Percentiles rank a stretch among this genome's conserved stretches.
Conservation (phyloP, 2,113 vertebrate genomes). For the Peromyscus polionotus region DNA sequence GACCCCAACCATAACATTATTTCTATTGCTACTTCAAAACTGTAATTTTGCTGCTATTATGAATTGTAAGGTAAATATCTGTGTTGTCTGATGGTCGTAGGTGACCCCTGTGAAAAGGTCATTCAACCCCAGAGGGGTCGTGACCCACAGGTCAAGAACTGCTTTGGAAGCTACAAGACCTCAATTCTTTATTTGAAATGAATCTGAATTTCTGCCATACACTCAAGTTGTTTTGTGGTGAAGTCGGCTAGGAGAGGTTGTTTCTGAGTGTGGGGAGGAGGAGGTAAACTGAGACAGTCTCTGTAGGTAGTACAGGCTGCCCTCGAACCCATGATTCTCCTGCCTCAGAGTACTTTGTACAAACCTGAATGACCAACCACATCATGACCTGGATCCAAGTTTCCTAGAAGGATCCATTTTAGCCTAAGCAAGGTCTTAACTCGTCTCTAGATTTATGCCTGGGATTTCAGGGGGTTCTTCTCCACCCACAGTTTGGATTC, state of each 20-base stretch:
- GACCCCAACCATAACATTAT: background rate
- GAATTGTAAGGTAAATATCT: background rate
- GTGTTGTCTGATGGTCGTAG: background rate
- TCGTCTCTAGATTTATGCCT: background rate
- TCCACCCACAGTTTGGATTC: background rate
- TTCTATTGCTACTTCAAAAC: background rate
- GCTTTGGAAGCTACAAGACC: background rate
- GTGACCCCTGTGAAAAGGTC: background rate
- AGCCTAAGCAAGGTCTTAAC: background rate
- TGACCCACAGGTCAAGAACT: background rate
- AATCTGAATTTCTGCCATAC: background rate
- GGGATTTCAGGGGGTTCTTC: background rate
- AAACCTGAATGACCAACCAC: background rate
- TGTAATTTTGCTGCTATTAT: background rate
- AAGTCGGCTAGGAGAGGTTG: background rate
- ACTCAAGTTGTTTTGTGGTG: no score
- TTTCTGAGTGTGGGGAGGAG: background rate
- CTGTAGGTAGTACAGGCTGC: background rate
- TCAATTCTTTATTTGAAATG: background rate
- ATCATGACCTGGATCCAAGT: background rate
- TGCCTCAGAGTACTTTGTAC: background rate
- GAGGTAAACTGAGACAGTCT: background rate
- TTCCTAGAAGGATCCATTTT: slow-evolving; percentile 35
- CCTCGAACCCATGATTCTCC: background rate
- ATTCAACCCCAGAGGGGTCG: background rate